Evolutionary conservation across 2,797 vertebrate genomes (phyloP), one percentile per base, ranked within the genome.

Genomic region (Alauda arvensis): DNA sequence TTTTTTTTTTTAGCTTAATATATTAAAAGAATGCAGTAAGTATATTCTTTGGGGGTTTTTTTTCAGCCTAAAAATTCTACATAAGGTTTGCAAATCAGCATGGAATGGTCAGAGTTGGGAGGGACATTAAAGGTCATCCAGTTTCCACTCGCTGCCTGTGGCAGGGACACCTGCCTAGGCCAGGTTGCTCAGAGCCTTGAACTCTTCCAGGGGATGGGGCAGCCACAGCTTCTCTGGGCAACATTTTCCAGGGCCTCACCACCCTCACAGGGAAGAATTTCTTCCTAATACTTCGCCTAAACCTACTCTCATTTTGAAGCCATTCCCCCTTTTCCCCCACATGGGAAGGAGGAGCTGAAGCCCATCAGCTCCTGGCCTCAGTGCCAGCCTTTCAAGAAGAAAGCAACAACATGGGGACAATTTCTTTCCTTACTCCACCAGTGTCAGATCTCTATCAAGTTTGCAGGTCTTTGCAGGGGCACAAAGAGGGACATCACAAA

Each of bases 381-480:
- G 59, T 43, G 52, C 76, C 55, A 90, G 56, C 33, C 48, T 92
- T 77, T 59, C 61, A 75, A 75, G 19, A 56, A 68, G 59, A 85
- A 94, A 87, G 19, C 29, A 79, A 55, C 8, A 78, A 60, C 63
- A 62, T 9, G 26, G 46, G 29, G 28, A 25, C 26, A 9, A 40
- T 63, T 85, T 34, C 39, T 78, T 65, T 49, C 10, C 31, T 57
- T 63, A 18, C 19, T 56, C 28, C 74, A 69, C 75, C 74, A 68
- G 55, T 5, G 11, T 26, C 65, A 77, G 55, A 57, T 65, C 79
- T 82, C 67, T 65, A 81, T 42, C 53, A 72, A 92, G 65, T 51
- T 37, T 80, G 77, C 43, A 42, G 25, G 20, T 62, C 71, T 74
- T 85, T 93, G 31, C 45, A 86, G 63, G 59, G 68, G 62, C 52